phyloP scores from a whole-genome alignment of 2,888 invertebrate genomes.

The Onthophagus sagittarius region DNA sequence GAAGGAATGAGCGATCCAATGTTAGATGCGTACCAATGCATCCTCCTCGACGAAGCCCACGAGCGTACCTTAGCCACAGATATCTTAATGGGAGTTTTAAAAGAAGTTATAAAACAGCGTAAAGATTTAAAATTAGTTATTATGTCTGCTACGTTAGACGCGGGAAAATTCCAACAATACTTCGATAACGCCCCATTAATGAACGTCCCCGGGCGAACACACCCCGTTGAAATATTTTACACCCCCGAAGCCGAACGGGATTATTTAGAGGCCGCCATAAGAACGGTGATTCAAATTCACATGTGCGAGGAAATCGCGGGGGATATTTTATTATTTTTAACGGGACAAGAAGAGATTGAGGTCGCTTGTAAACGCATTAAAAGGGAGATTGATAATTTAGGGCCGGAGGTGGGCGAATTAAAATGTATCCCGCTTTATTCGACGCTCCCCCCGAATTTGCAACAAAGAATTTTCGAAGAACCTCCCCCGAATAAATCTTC shows the following conservation, averaged over 20 bases:
- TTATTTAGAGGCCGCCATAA: constrained; percentile 96
- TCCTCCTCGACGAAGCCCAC: constrained; percentile 97
- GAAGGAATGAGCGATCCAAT: constrained; percentile 99
- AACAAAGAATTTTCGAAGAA: constrained; percentile 95
- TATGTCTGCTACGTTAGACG: constrained; percentile 99
- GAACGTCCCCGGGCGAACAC: constrained; percentile 96
- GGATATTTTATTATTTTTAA: constrained; percentile 81
- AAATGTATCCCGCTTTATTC: constrained; percentile 99
- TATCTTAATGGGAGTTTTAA: constrained; percentile 96
- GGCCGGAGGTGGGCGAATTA: constrained; percentile 94
- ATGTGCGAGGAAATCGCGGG: constrained; percentile 92
- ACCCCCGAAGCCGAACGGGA: constrained; percentile 98
- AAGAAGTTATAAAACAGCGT: constrained; percentile 93
- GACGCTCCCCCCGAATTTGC: constrained; percentile 93
- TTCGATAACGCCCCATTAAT: constrained; percentile 98
- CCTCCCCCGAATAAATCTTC: constrained; percentile 85
- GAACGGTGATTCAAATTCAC: constrained; percentile 94
- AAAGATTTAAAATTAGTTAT: constrained; percentile 93
- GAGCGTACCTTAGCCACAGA: constrained; percentile 98
- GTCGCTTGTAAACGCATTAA: constrained; percentile 98
- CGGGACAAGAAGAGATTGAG: constrained; percentile 90
- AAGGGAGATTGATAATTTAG: constrained; percentile 88
- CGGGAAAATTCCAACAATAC: constrained; percentile 98
- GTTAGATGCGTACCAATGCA: constrained; percentile 92
- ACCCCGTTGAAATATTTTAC: constrained; percentile 97